Evolutionary conservation across 2,888 invertebrate genomes (phyloP).

Genomic region (Ochropleura plecta): DNA sequence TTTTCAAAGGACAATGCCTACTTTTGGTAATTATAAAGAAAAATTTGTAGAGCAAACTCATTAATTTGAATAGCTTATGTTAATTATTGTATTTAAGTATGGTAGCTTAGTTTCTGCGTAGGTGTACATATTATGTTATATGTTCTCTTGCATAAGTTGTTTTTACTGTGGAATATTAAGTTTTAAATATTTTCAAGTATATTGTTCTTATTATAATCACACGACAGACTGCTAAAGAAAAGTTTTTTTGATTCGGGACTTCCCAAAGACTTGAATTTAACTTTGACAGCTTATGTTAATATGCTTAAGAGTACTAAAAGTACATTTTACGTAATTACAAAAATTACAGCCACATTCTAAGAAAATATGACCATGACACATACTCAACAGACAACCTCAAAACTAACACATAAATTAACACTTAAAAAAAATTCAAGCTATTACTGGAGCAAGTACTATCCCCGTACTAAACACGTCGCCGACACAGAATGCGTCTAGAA

Average conservation of each 20-base stretch:
- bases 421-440: slow-evolving; percentile 1
- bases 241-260: neutral
- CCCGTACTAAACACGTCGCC: slow-evolving; percentile 50
- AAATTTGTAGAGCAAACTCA: slow-evolving; percentile 55
- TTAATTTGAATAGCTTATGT: slow-evolving; percentile 61
- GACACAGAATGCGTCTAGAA: slow-evolving; percentile 67
- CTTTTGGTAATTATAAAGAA: slow-evolving; percentile 55
- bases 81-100: slow-evolving; percentile 57
- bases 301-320: neutral
- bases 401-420: neutral
- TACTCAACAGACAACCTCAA: neutral
- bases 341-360: neutral
- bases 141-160: slow-evolving; percentile 24
- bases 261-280: neutral
- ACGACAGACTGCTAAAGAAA: neutral
- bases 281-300: neutral
- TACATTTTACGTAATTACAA: neutral
- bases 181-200: slow-evolving; percentile 14
- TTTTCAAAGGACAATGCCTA: slow-evolving; percentile 52
- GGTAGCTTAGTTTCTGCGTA: slow-evolving; percentile 27
- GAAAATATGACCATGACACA: neutral
- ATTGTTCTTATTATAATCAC: neutral
- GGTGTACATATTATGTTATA: slow-evolving; percentile 43
- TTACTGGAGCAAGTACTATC: slow-evolving; percentile 48
- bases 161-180: slow-evolving; percentile 6